Conservation (phyloP, 2,113 vertebrate genomes). For the Lamprotornis superbus region DNA sequence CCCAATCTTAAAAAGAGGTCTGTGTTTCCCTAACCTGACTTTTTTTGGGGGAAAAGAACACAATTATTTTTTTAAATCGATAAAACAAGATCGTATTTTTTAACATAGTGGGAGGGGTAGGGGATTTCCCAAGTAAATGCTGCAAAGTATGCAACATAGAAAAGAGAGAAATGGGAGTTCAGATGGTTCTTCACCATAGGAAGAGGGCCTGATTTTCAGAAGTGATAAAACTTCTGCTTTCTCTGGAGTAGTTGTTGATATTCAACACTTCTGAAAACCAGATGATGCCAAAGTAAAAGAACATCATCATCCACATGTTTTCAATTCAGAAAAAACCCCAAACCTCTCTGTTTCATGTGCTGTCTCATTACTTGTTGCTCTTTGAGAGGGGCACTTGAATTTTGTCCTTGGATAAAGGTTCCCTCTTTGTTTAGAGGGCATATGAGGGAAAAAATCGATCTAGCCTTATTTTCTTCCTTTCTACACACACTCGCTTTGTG, state of each 20-base stretch:
- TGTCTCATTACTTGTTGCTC: constrained; percentile 33
- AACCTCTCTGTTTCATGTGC: background rate
- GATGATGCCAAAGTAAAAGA: constrained; percentile 30
- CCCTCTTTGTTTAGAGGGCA: constrained; percentile 27
- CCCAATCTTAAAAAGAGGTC: constrained; percentile 23
- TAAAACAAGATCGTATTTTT: constrained; percentile 50
- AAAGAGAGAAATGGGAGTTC: constrained; percentile 36
- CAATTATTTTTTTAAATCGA: constrained; percentile 66
- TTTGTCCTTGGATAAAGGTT: constrained; percentile 45
- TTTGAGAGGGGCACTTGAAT: constrained; percentile 41
- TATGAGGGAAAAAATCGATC: background rate
- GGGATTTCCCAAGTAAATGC: constrained; percentile 44
- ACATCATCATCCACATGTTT: background rate
- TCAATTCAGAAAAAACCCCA: background rate
- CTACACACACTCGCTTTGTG: constrained; percentile 17
- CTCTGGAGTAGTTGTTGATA: background rate
- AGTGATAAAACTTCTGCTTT: background rate
- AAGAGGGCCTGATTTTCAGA: constrained; percentile 46
- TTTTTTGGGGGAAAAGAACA: background rate
- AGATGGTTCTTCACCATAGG: background rate
- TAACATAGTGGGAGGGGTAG: constrained; percentile 14
- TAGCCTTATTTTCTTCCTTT: constrained; percentile 67
- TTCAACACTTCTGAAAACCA: constrained; percentile 49
- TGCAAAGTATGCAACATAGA: constrained; percentile 60
- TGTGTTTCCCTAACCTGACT: constrained; percentile 56